These are phyloP conservation scores for Hemithea aestivaria DNA, from an alignment of 2,888 invertebrate species.

Conservation along the genomic window DNA sequence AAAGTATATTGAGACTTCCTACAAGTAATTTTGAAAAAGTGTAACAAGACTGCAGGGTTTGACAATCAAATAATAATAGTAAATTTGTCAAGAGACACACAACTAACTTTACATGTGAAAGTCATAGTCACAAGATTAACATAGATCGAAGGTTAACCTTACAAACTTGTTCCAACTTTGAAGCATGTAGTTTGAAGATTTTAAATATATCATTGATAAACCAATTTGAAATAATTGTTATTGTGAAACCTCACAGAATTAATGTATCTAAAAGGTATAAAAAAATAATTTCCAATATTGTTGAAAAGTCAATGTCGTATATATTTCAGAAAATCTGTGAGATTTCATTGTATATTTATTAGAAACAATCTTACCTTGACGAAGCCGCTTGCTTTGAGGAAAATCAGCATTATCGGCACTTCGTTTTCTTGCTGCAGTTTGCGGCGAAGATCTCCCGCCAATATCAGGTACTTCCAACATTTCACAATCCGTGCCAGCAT, in stretches of 20 bases:
- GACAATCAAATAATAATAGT: no score
- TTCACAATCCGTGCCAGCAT: slow-evolving; percentile 59
- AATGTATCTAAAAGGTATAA: no score
- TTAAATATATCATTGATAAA: no score
- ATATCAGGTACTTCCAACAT: slow-evolving; percentile 53
- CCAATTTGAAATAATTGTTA: no score
- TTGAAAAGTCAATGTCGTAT: background rate
- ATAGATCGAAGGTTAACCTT: background rate
- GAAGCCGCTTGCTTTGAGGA: slow-evolving; percentile 61
- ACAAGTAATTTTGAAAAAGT: slow-evolving; percentile 21
- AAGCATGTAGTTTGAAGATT: background rate
- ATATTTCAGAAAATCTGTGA: slow-evolving; percentile 39
- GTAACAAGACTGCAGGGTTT: slow-evolving; percentile 10
- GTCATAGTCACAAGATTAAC: no score
- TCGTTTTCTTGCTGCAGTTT: slow-evolving; percentile 56
- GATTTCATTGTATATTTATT: slow-evolving; percentile 34
- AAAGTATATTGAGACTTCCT: slow-evolving; percentile 41
- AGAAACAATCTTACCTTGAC: slow-evolving; percentile 61
- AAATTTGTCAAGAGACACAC: no score
- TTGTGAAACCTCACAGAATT: slow-evolving; percentile 42
- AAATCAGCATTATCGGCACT: slow-evolving; percentile 57
- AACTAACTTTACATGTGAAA: no score
- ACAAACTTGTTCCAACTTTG: slow-evolving; percentile 7
- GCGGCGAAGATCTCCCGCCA: slow-evolving; percentile 31
- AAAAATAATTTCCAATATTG: no score